Percentiles rank a stretch among this genome's conserved stretches.
These are phyloP conservation scores for Fistularia tabacaria DNA, from an alignment of 2,797 vertebrate genomes.

Conservation along the genomic window DNA sequence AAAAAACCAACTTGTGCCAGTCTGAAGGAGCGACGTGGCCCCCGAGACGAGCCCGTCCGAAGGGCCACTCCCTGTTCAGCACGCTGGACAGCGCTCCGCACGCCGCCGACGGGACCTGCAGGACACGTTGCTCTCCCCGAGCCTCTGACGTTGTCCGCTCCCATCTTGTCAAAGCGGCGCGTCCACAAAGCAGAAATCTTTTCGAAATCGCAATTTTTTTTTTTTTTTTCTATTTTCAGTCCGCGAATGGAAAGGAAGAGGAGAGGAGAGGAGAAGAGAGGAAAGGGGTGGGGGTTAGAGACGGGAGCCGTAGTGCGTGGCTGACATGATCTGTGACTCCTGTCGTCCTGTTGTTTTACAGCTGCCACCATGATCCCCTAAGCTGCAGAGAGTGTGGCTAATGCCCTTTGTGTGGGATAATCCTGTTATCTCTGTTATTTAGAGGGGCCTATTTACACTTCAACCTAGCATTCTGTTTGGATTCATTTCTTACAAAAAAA, in stretches of 20 bases:
- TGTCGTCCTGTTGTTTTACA: slow-evolving; percentile 76
- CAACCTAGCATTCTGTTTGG: slow-evolving; percentile 54
- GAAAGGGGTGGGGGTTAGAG: slow-evolving; percentile 19
- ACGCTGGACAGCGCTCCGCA: slow-evolving; percentile 77
- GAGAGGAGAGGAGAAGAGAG: too few relatives aligned
- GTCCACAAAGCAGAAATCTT: slow-evolving; percentile 42
- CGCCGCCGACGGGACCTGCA: slow-evolving; percentile 34
- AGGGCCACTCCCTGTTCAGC: slow-evolving; percentile 78
- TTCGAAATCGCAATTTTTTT: slow-evolving; percentile 37
- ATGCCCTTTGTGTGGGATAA: slow-evolving; percentile 81
- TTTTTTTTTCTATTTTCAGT: slow-evolving; percentile 34
- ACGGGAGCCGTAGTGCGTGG: slow-evolving; percentile 33
- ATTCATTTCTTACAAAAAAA: slow-evolving; percentile 49
- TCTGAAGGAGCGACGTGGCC: slow-evolving; percentile 40
- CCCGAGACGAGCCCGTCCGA: slow-evolving; percentile 42
- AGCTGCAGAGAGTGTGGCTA: slow-evolving; percentile 76
- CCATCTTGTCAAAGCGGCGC: slow-evolving; percentile 51
- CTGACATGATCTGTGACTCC: slow-evolving; percentile 65
- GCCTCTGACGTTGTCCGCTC: slow-evolving; percentile 50
- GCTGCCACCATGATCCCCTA: slow-evolving; percentile 78
- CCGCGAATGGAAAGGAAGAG: slow-evolving; percentile 5
- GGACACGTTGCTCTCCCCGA: slow-evolving; percentile 40
- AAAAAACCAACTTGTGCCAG: slow-evolving; percentile 1
- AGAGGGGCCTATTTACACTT: slow-evolving; percentile 76
- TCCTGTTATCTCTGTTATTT: slow-evolving; percentile 80